Evolutionary conservation across 2,113 vertebrate species (phyloP).

Genomic region (Tachuris rubrigastra): DNA sequence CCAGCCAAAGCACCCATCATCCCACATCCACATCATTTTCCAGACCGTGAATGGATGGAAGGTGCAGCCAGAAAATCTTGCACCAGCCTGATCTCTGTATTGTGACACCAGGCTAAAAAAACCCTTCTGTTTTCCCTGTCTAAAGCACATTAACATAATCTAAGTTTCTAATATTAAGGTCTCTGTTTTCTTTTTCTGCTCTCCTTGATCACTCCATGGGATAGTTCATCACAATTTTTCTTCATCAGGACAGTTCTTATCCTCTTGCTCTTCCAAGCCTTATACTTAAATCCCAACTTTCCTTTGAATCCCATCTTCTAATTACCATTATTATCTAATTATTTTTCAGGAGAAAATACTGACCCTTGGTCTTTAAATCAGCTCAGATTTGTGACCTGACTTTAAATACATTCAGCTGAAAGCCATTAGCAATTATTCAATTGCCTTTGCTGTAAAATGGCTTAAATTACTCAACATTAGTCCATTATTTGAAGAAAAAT

Average conservation of each 20-base stretch:
- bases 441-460: conserved; percentile 45
- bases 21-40: not conserved
- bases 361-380: conserved; percentile 1
- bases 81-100: not conserved
- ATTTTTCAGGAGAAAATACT: conserved; percentile 16
- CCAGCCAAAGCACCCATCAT: not conserved
- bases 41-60: not conserved
- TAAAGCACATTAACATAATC: not conserved
- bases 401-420: conserved; percentile 59
- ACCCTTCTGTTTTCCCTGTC: rapidly evolving
- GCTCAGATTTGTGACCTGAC: conserved; percentile 27
- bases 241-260: not conserved
- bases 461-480: conserved; percentile 45
- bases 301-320: conserved; percentile 4
- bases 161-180: not conserved
- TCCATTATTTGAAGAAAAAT: conserved; percentile 27
- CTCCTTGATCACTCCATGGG: not conserved
- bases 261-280: not conserved
- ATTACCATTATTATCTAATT: conserved; percentile 17
- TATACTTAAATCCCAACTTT: not conserved
- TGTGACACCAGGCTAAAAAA: not conserved
- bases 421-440: conserved; percentile 57
- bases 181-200: not conserved
- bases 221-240: not conserved
- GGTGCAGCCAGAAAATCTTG: not conserved